Base-by-base conservation (phyloP, 2,797 vertebrate genomes). In the Platalea minor region DNA sequence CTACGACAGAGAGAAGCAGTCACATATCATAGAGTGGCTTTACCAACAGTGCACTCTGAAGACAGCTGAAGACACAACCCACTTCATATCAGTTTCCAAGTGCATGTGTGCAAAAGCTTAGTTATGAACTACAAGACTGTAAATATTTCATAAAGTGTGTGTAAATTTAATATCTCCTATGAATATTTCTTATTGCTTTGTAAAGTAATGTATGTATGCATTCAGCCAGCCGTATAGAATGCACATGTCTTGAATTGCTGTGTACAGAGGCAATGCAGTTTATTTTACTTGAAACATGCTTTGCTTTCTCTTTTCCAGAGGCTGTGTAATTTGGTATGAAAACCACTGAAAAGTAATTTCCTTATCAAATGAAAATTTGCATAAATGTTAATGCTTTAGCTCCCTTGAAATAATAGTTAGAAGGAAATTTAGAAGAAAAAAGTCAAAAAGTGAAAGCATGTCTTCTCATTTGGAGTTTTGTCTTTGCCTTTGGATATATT, bases 131-230 rank as follows among this genome's bases (percentile, higher is more conserved):
- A 61, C 83, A 76, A 67, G 60, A 59, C 0, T 54, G 48, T 75
- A 80, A 17, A 8, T 86, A 64, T 87, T 96, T 97, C 68, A 69
- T 93, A 69, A 96, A 94, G 54, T 73, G 48, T 95, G 81, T 94
- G 45, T 83, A 90, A 72, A 82, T 95, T 94, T 96, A 89, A 18
- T 93, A 92, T 94, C 84, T 91, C 43, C 79, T 78, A 51, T 91
- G 76, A 97, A 94, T 69, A 77, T 61, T 96, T 96, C 88, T 96
- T 96, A 93, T 95, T 95, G 88, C 51, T 91, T 91, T 96, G 79
- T 96, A 86, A 97, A 96, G 57, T 93, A 91, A 94, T 60, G 51
- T 96, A 57, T 86, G 68, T 83, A 79, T 89, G 95, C 72, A 67
- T 83, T 92, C 64, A 80, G 20, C 25, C 77, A 43, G 50, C 63